Evolutionary conservation across 1,140 invertebrate species (phyloP).

Genomic region (Semibalanus balanoides): DNA sequence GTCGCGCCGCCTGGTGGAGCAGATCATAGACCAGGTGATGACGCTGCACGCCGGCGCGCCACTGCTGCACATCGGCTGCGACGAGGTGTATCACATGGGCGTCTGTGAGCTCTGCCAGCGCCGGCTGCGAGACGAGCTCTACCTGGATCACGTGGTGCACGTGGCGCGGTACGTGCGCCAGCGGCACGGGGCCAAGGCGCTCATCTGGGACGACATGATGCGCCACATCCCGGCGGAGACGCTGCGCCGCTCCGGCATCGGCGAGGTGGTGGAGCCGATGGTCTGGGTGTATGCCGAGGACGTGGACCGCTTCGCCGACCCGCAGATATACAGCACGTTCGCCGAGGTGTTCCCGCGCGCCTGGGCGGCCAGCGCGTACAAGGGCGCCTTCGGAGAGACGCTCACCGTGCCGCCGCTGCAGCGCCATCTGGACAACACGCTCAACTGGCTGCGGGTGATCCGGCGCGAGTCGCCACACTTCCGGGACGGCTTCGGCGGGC

Average conservation of each 20-base stretch:
- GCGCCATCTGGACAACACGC: constrained; percentile 53
- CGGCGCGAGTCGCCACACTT: constrained; percentile 38
- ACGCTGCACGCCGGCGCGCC: constrained; percentile 32
- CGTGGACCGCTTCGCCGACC: constrained; percentile 40
- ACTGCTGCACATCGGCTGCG: constrained; percentile 45
- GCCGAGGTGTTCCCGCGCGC: constrained; percentile 61
- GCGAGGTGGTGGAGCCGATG: constrained; percentile 64
- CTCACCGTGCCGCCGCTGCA: constrained; percentile 45
- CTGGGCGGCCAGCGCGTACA: constrained; percentile 88
- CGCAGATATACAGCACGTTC: constrained; percentile 60
- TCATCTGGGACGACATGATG: constrained; percentile 95
- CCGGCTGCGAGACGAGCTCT: constrained; percentile 32
- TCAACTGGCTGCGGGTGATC: constrained; percentile 53
- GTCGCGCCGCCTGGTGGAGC: constrained; percentile 50
- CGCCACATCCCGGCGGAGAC: constrained; percentile 40
- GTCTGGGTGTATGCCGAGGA: constrained; percentile 62
- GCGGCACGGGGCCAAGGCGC: constrained; percentile 34
- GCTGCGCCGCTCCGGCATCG: constrained; percentile 47
- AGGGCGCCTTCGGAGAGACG: constrained; percentile 49
- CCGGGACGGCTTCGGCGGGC: constrained; percentile 41
- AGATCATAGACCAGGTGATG: constrained; percentile 72
- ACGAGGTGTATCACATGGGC: constrained; percentile 56
- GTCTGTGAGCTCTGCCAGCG: constrained; percentile 54
- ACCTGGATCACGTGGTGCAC: constrained; percentile 26
- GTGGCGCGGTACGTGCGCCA: constrained; percentile 31